A percentile compares a stretch with the other conserved stretches of the same genome.
These are phyloP conservation scores for Neoarius graeffei DNA, from an alignment of 2,113 vertebrate species.

Conservation along the genomic window DNA sequence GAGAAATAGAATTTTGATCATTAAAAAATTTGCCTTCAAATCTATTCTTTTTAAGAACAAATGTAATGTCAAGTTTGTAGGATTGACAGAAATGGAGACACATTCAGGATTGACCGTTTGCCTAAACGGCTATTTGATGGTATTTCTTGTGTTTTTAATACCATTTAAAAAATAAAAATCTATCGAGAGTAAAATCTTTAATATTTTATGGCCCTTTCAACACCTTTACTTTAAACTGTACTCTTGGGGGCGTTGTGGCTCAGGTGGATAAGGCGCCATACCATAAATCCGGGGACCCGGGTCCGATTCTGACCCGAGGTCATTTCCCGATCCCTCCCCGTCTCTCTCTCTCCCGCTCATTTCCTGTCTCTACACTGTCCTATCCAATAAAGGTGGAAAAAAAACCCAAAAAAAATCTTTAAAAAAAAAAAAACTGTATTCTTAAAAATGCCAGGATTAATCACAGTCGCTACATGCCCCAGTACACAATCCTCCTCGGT, in stretches of 20 bases:
- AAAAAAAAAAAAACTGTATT: background rate
- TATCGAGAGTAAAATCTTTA: background rate
- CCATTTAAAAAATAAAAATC: background rate
- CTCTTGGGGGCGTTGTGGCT: no score
- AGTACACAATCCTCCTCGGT: no score
- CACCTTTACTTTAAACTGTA: background rate
- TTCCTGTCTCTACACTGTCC: no score
- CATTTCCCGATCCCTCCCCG: no score
- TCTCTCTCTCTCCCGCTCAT: no score
- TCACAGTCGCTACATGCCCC: background rate
- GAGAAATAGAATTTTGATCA: no score
- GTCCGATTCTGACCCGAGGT: no score
- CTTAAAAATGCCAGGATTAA: background rate
- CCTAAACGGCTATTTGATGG: background rate
- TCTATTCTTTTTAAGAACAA: background rate
- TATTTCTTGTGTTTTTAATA: background rate
- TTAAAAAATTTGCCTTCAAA: no score
- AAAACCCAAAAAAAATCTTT: no score
- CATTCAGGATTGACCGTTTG: background rate
- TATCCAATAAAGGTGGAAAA: no score
- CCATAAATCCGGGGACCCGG: no score
- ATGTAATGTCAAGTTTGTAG: background rate
- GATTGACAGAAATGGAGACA: background rate
- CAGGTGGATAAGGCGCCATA: no score
- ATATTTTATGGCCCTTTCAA: background rate